Evolutionary conservation across 2,797 vertebrate species (phyloP), one percentile per base, ranked within the genome.

Genomic region (Acanthiza pusilla): DNA sequence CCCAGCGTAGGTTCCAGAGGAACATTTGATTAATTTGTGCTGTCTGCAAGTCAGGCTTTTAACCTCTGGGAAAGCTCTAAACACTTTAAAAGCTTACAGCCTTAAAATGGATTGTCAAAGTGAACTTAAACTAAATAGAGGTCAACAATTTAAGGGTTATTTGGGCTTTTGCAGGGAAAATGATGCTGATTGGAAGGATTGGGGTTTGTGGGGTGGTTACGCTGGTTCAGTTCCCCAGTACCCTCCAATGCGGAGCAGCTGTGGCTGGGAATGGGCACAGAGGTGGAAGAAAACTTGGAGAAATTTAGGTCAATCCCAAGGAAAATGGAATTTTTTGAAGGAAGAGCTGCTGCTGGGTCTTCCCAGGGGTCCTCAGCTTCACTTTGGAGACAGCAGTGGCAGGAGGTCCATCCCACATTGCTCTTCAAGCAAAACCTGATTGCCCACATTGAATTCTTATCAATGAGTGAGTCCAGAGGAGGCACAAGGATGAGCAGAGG

Each of bases 111-210:
- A 55, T 57, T 95, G 89, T 78, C 75, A 93, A 94, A 95, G 61
- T 36, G 70, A 97, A 95, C 92, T 92, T 91, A 91, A 95, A 88
- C 92, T 76, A 94, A 95, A 95, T 70, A 92, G 91, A 96, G 94
- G 91, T 93, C 92, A 96, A 85, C 85, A 81, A 81, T 88, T 66
- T 48, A 57, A 91, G 87, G 75, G 78, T 93, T 94, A 70, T 83
- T 96, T 81, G 81, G 88, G 78, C 40, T 92, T 93, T 96, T 77
- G 62, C 60, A 73, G 67, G 67, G 88, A 86, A 95, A 91, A 80
- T 0, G 29, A n/a, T 71, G 32, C n/a, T 88, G 72, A 13, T 5
- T 80, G 92, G 68, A 74, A 89, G 51, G 76, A 58, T 26, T 68
- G 48, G 73, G 50, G 57, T 87, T 77, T 3, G 7, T 50, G 48